phyloP scores from a whole-genome alignment of 2,797 vertebrate species.

The Epinephelus coioides region DNA sequence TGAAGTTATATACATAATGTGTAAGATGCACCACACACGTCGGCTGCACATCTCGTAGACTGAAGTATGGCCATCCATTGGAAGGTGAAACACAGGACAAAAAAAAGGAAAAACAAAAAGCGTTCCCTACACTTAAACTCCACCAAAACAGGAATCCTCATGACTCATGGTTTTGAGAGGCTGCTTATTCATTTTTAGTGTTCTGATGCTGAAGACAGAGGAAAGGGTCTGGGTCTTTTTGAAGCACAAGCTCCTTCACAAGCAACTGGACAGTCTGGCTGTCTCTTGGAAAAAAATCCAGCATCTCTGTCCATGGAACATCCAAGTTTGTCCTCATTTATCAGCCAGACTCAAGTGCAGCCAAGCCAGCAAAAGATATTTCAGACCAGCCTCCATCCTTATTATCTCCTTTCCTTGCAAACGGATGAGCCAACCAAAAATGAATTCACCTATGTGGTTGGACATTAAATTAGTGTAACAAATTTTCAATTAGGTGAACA shows the following conservation, averaged over 20 bases:
- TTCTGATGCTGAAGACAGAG: slow-evolving; percentile 82
- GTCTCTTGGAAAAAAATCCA: slow-evolving; percentile 72
- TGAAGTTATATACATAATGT: slow-evolving; percentile 88
- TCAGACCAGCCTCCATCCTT: slow-evolving; percentile 59
- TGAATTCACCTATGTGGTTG: slow-evolving; percentile 65
- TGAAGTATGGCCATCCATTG: slow-evolving; percentile 79
- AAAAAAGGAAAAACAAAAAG: slow-evolving; percentile 19
- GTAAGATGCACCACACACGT: slow-evolving; percentile 72
- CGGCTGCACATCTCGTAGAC: slow-evolving; percentile 73
- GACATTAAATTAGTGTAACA: slow-evolving; percentile 64
- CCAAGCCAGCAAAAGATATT: slow-evolving; percentile 57
- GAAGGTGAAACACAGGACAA: slow-evolving; percentile 72
- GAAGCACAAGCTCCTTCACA: slow-evolving; percentile 70
- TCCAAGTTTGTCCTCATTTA: slow-evolving; percentile 71
- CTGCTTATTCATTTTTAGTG: slow-evolving; percentile 79
- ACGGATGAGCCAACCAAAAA: slow-evolving; percentile 61
- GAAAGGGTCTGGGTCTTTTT: slow-evolving; percentile 78
- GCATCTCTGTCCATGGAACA: slow-evolving; percentile 75
- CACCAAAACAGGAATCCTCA: slow-evolving; percentile 77
- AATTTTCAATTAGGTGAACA: slow-evolving; percentile 64
- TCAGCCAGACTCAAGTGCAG: slow-evolving; percentile 69
- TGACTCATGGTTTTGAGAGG: slow-evolving; percentile 67
- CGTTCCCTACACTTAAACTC: slow-evolving; percentile 59
- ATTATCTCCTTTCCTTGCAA: slow-evolving; percentile 46
- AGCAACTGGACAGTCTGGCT: slow-evolving; percentile 72